phyloP scores from a whole-genome alignment of 2,113 vertebrate genomes.

The Pelecanus crispus region DNA sequence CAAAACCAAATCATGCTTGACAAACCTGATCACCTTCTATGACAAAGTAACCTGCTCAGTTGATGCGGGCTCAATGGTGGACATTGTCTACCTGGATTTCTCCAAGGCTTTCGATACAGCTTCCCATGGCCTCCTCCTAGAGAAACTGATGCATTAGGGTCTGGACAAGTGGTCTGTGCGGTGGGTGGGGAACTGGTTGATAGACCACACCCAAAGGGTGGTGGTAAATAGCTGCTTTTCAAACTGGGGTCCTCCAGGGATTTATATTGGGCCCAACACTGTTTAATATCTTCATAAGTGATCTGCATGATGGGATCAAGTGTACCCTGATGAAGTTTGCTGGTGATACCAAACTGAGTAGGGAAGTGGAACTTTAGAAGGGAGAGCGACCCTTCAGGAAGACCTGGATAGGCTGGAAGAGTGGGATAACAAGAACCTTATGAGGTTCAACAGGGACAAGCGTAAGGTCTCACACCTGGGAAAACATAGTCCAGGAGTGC shows the following conservation, averaged over 20 bases:
- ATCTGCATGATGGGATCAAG: neutral
- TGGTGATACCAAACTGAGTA: neutral
- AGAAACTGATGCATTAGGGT: neutral
- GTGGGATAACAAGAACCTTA: neutral
- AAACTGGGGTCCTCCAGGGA: neutral
- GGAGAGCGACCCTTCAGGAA: neutral
- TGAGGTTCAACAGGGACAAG: neutral
- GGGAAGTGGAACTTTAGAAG: neutral
- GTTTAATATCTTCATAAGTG: neutral
- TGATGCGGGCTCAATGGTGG: neutral
- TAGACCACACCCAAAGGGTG: neutral
- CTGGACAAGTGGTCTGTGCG: neutral
- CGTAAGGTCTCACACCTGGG: neutral
- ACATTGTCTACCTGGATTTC: neutral
- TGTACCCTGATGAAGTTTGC: neutral
- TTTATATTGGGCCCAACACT: neutral
- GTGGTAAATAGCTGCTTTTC: neutral
- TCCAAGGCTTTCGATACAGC: neutral
- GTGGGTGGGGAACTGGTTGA: neutral
- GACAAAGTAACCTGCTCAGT: neutral
- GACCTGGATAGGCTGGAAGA: neutral
- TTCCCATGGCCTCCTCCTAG: neutral
- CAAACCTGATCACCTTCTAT: neutral
- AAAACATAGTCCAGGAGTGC: neutral
- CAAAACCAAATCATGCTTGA: neutral